Evolutionary conservation across 1,140 invertebrate species (phyloP), one percentile per base, ranked within the genome.

Genomic region (Drosophila ohnishii): DNA sequence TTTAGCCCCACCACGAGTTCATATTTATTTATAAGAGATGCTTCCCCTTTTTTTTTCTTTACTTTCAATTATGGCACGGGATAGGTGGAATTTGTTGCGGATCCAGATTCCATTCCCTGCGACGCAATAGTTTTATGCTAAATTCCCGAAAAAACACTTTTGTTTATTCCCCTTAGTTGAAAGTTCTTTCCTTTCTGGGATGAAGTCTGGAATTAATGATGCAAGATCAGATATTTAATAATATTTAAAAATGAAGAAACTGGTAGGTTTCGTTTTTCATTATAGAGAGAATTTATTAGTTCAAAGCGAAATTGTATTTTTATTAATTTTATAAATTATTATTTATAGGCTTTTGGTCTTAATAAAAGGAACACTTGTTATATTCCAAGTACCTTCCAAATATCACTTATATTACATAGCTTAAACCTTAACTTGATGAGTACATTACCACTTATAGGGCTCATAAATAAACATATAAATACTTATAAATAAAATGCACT

Each of bases 51-150:
- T 65, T 65, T 65, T 75, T 87, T 76, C 73, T 77, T 74, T 78
- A 88, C 80, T 87, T 87, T 87, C 84, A 84, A 80, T 87, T 88
- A 77, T 88, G 75, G 66, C 37, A 48, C 14, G 32, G 35, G 28
- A 59, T 55, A 75, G 22, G 37, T 47, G 50, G 63, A 59, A 78
- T 80, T 81, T 74, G 74, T 70, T 69, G 61, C 63, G 47, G 51
- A 64, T 75, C 44, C 60, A 48, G 60, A 69, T 74, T 73, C 59
- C 71, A 71, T 39, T 72, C 56, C 67, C 56, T 39, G 58, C 69
- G 64, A 88, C 84, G 83, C 84, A 88, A 87, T 86, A 87, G 78
- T 78, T 67, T 80, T 75, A 76, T 82, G 78, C 62, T 65, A 69
- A 79, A 71, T 70, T 70, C 34, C 13, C 4, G 13, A 25, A 10